A percentile compares a stretch with the other conserved stretches of the same genome.
These are phyloP conservation scores for Chionodraco myersi DNA, from an alignment of 2,113 vertebrate species.

Conservation along the genomic window DNA sequence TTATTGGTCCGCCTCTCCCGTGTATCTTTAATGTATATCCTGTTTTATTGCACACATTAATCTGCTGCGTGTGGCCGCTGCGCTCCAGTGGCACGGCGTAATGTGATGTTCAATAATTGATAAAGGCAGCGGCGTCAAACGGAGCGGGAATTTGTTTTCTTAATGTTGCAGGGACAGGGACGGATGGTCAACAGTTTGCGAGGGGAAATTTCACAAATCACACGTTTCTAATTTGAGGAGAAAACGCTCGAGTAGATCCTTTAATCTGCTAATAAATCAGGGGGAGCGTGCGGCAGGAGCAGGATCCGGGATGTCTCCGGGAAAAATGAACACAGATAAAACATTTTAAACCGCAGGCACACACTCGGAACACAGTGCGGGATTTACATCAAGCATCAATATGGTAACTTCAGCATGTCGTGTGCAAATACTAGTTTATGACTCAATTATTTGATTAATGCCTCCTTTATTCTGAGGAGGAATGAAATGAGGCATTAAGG, in stretches of 20 bases:
- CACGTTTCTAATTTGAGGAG: slow-evolving; percentile 83
- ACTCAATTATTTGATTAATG: slow-evolving; percentile 19
- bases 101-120: slow-evolving; percentile 80
- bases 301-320: not conserved
- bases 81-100: slow-evolving; percentile 58
- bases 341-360: slow-evolving; percentile 13
- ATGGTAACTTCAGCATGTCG: slow-evolving; percentile 6
- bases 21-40: slow-evolving; percentile 5
- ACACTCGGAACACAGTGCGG: not conserved
- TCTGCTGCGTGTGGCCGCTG: slow-evolving; percentile 27
- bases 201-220: slow-evolving; percentile 84
- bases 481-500: not conserved
- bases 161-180: slow-evolving; percentile 79
- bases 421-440: slow-evolving; percentile 40
- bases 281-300: slow-evolving; percentile 9
- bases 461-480: not conserved
- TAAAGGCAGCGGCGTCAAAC: slow-evolving; percentile 66
- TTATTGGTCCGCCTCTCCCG: not conserved
- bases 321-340: slow-evolving; percentile 51
- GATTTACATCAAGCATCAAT: slow-evolving; percentile 22
- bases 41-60: slow-evolving; percentile 60
- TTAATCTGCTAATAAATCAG: slow-evolving; percentile 85
- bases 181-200: slow-evolving; percentile 74
- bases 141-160: slow-evolving; percentile 74
- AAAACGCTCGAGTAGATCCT: slow-evolving; percentile 81